A percentile compares a stretch with the other conserved stretches of the same genome.
Conservation (phyloP, 2,888 invertebrate genomes). For the Drosophila bunnanda region DNA sequence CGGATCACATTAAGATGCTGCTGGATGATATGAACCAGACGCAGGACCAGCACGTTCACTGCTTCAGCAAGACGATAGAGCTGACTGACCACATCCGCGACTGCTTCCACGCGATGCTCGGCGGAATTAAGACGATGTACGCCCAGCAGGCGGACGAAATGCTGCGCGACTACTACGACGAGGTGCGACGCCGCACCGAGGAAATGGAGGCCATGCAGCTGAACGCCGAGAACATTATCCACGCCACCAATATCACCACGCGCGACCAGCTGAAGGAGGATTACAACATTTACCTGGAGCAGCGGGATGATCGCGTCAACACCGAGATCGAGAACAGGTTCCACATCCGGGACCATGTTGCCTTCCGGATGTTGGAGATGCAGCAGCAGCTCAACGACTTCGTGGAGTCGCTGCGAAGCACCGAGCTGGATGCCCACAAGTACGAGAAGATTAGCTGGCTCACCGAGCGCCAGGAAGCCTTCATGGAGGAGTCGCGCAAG, state of each 20-base stretch:
- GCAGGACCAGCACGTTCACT: slow-evolving; percentile 71
- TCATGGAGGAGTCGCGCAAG: slow-evolving; percentile 69
- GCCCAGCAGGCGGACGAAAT: slow-evolving; percentile 72
- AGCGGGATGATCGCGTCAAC: slow-evolving; percentile 72
- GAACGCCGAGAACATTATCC: slow-evolving; percentile 78
- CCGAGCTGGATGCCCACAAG: slow-evolving; percentile 75
- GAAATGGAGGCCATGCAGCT: slow-evolving; percentile 56
- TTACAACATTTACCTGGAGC: slow-evolving; percentile 69
- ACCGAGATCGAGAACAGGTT: slow-evolving; percentile 77
- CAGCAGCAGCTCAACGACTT: slow-evolving; percentile 71
- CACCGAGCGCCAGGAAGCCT: slow-evolving; percentile 76
- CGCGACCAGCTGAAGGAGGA: slow-evolving; percentile 68
- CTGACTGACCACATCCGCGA: slow-evolving; percentile 79
- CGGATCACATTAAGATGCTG: slow-evolving; percentile 71
- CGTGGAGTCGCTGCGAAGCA: slow-evolving; percentile 61
- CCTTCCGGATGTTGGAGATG: slow-evolving; percentile 72
- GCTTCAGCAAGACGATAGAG: slow-evolving; percentile 67
- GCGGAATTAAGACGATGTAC: slow-evolving; percentile 64
- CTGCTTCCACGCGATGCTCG: slow-evolving; percentile 66
- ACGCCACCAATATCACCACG: slow-evolving; percentile 69
- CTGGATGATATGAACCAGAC: slow-evolving; percentile 73
- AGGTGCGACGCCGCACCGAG: slow-evolving; percentile 57
- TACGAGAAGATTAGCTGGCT: slow-evolving; percentile 71
- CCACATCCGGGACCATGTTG: slow-evolving; percentile 69
- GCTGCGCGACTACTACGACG: slow-evolving; percentile 73